Conservation (phyloP, 1,140 invertebrate species). For the Dreissena polymorpha region DNA sequence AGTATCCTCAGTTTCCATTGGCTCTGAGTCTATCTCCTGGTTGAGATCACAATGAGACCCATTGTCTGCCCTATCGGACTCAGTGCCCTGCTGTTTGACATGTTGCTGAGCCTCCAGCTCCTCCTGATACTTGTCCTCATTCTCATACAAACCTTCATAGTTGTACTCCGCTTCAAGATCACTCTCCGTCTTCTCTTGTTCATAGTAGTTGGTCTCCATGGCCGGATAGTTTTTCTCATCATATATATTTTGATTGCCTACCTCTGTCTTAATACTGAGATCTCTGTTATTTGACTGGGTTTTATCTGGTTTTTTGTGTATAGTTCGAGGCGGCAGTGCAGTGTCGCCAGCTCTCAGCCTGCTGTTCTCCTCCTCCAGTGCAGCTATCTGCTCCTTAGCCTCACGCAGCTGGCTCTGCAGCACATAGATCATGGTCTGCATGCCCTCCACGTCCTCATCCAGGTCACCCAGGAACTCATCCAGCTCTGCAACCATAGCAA, state of each 20-base stretch:
- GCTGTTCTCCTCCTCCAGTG: slow-evolving; percentile 71
- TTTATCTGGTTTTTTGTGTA: no score
- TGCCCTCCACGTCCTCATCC: slow-evolving; percentile 98
- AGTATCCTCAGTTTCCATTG: slow-evolving; percentile 12
- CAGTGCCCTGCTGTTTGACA: not conserved
- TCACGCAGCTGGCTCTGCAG: slow-evolving; percentile 92
- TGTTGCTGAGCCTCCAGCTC: slow-evolving; percentile 25
- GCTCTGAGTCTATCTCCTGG: slow-evolving; percentile 26
- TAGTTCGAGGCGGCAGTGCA: slow-evolving; percentile 3
- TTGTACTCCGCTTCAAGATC: slow-evolving; percentile 49
- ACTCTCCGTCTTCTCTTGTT: slow-evolving; percentile 46
- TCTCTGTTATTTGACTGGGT: not conserved
- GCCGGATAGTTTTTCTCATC: slow-evolving; percentile 6
- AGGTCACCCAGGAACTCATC: slow-evolving; percentile 97
- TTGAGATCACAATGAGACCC: slow-evolving; percentile 16
- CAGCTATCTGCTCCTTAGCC: slow-evolving; percentile 71
- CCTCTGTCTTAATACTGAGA: slow-evolving; percentile 10
- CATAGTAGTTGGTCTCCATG: slow-evolving; percentile 37
- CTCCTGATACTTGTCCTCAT: slow-evolving; percentile 48
- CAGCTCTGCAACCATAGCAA: slow-evolving; percentile 88
- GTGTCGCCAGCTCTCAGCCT: slow-evolving; percentile 54
- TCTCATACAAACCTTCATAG: slow-evolving; percentile 51
- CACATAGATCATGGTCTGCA: slow-evolving; percentile 98
- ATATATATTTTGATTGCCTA: slow-evolving; percentile 16
- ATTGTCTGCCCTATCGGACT: not conserved